phyloP scores from a whole-genome alignment of 2,888 invertebrate species.

The Allygus modestus region DNA sequence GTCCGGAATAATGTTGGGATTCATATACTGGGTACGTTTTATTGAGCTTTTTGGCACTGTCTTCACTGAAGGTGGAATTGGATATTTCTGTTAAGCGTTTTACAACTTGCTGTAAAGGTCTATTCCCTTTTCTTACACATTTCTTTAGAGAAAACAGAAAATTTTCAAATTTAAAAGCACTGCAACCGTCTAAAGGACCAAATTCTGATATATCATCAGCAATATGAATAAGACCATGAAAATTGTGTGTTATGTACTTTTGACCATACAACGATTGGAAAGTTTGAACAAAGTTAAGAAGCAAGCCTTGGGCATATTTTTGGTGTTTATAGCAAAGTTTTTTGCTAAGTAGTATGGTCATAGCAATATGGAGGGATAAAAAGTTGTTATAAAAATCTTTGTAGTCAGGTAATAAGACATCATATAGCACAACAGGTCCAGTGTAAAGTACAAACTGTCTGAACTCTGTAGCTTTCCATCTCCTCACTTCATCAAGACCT shows the following conservation, averaged over 20 bases:
- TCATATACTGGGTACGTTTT: not conserved
- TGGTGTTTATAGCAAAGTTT: not conserved
- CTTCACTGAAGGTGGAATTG: not conserved
- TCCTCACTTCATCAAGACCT: conserved; percentile 34
- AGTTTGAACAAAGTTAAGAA: not conserved
- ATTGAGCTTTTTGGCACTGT: not conserved
- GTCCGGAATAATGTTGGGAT: not conserved
- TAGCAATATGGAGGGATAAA: conserved; percentile 9
- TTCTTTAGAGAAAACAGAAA: conserved; percentile 10
- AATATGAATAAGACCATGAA: conserved; percentile 30
- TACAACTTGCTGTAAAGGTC: not conserved
- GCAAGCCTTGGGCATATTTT: conserved; percentile 10
- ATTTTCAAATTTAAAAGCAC: conserved; percentile 47
- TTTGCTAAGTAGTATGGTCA: conserved; percentile 24
- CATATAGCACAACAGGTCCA: conserved; percentile 32
- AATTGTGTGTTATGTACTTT: conserved; percentile 43
- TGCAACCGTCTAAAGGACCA: conserved; percentile 23
- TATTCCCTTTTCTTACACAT: conserved; percentile 12
- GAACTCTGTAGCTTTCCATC: conserved; percentile 58
- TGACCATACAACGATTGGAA: not conserved
- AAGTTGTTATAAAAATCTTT: conserved; percentile 23
- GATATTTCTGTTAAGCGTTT: not conserved
- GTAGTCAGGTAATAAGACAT: not conserved
- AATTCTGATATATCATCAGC: not conserved
- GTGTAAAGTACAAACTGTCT: conserved; percentile 47